Conservation (phyloP, 2,113 vertebrate species). For the Podarcis raffonei region DNA sequence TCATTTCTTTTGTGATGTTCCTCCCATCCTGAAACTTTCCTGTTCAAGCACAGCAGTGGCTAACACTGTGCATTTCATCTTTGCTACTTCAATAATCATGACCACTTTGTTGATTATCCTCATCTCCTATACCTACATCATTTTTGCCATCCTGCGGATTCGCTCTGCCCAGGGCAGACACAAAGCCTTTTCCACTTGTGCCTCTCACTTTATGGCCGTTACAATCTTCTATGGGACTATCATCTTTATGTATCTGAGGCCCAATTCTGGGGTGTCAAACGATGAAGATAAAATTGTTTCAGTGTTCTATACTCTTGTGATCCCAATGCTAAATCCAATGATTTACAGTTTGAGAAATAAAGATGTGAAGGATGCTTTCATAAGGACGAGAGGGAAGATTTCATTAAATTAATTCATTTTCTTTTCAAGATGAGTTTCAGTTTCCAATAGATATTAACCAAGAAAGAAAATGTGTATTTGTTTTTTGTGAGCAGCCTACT, state of each 20-base stretch:
- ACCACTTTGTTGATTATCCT: conserved; percentile 38
- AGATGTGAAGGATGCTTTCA: background rate
- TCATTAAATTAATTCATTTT: background rate
- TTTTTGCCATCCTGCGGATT: conserved; percentile 29
- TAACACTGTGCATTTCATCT: conserved; percentile 38
- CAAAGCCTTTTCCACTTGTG: conserved; percentile 32
- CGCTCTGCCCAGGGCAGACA: conserved; percentile 15
- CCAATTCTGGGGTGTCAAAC: conserved; percentile 18
- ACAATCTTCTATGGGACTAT: conserved; percentile 28
- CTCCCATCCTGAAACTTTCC: background rate
- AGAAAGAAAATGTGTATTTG: background rate
- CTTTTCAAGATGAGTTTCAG: background rate
- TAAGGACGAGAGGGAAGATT: background rate
- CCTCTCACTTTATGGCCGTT: background rate
- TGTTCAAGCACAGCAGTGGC: conserved; percentile 41
- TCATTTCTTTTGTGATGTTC: background rate
- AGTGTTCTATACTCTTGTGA: conserved; percentile 42
- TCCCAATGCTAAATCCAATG: background rate
- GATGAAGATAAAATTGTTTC: conserved; percentile 50
- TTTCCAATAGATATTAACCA: background rate
- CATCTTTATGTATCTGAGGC: conserved; percentile 39
- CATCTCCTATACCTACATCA: conserved; percentile 49
- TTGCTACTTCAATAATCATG: background rate
- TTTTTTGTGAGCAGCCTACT: too few relatives aligned
- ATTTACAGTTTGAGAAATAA: background rate